Conservation (phyloP, 2,113 vertebrate genomes). For the Sisor rabdophorus region DNA sequence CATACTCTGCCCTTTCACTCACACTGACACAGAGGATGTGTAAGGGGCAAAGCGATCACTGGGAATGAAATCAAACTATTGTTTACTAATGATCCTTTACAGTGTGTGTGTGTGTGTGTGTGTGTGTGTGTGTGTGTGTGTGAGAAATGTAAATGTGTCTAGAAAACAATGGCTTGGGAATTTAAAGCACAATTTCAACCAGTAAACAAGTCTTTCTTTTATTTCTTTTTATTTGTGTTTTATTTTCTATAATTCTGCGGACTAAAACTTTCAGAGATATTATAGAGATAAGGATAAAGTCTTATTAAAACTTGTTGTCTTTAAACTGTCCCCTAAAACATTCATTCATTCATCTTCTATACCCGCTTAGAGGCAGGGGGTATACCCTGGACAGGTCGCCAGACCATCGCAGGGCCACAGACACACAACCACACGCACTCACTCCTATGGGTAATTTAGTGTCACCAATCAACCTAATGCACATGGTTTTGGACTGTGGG, state of each 20-base stretch:
- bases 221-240: background rate
- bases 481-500: too few relatives aligned
- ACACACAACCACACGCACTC: too few relatives aligned
- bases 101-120: too few relatives aligned
- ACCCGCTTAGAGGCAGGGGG: too few relatives aligned
- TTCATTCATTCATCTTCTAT: background rate
- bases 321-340: background rate
- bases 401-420: too few relatives aligned
- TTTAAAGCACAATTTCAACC: background rate
- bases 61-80: background rate
- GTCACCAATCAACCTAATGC: too few relatives aligned
- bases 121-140: too few relatives aligned
- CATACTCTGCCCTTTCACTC: slow-evolving; percentile 27
- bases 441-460: too few relatives aligned
- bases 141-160: background rate
- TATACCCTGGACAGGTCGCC: too few relatives aligned
- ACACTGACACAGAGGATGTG: slow-evolving; percentile 1
- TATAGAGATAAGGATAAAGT: background rate
- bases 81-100: too few relatives aligned
- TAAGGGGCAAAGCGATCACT: background rate
- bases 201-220: background rate
- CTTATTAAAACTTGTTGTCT: background rate
- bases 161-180: background rate
- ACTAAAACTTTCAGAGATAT: background rate
- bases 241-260: background rate